A percentile compares a stretch with the other conserved stretches of the same genome.
Conservation (phyloP, 2,797 vertebrate genomes). For the Poeciliopsis paucimaculata region DNA sequence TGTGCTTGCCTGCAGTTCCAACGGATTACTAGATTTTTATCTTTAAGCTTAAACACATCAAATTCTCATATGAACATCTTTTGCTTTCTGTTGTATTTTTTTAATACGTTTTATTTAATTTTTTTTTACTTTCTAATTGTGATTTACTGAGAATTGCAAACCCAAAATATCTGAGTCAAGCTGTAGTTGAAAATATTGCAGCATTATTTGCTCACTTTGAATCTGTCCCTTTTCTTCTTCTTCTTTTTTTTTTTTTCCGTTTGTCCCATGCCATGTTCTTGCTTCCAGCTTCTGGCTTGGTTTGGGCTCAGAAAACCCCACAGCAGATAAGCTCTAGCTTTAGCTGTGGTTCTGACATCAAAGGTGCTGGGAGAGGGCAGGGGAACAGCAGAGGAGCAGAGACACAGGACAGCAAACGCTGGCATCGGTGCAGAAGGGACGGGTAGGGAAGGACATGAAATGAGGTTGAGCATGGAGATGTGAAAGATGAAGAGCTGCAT, state of each 20-base stretch:
- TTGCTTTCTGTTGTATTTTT: neutral
- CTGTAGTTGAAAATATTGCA: neutral
- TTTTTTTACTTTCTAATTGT: neutral
- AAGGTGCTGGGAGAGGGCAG: slow-evolving; percentile 59
- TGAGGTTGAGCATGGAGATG: slow-evolving; percentile 21
- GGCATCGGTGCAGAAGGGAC: slow-evolving; percentile 26
- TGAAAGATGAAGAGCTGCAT: slow-evolving; percentile 5
- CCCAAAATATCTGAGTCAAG: slow-evolving; percentile 3
- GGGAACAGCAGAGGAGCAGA: slow-evolving; percentile 44
- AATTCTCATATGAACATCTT: neutral
- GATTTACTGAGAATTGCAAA: neutral
- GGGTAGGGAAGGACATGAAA: slow-evolving; percentile 27
- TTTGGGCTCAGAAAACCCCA: slow-evolving; percentile 55
- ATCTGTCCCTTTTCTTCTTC: neutral
- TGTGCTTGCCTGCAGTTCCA: neutral
- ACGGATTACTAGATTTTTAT: neutral
- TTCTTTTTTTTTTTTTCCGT: slow-evolving; percentile 10
- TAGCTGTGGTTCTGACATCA: slow-evolving; percentile 72
- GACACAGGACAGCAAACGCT: slow-evolving; percentile 44
- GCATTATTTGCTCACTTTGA: slow-evolving; percentile 8
- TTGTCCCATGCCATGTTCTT: slow-evolving; percentile 46
- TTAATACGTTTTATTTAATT: neutral
- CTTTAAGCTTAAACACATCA: neutral
- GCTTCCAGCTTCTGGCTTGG: slow-evolving; percentile 51
- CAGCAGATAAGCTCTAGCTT: slow-evolving; percentile 69